Base-by-base conservation (phyloP, 2,888 invertebrate species). In the Crepidodera aurea region DNA sequence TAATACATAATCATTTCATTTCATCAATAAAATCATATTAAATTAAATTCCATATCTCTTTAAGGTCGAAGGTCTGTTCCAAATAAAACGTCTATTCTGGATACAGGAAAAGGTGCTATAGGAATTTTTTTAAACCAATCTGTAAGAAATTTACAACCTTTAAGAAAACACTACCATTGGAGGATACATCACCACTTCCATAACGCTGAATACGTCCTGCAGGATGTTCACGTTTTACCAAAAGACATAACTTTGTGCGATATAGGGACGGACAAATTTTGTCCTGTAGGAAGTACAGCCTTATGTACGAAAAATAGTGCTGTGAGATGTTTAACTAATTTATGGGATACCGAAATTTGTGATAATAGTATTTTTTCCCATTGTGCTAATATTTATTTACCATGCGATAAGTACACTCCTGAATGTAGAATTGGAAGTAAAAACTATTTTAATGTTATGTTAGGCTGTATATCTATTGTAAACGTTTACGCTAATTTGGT, bases 221-320 rank as follows among this genome's bases (percentile, higher is more conserved):
- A 37, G 25, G 48, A 57, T 2, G 18, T 57, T 1, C 12, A 39
- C 8, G 39, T 57, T 15, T 15, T 48, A n/a, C 57, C 57, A 5
- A 48, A 18, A 27, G 57, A 57, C 10, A 39, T 57, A 48, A 57
- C 57, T 7, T 8, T 57, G 6, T 57, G 57, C n/a, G 57, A 50
- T n/a, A 48, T 18, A 2, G 15, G 18, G 12, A 10, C 39, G 1
- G 48, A 29, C 16, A 12, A 27, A n/a, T 57, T 57, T 29, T 57
- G 57, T n/a, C 57, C 57, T 1, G 22, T 37, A 12, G 57, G 50
- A 16, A 48, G 39, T 0, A 39, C 25, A 34, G 48, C 57, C 1
- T 12, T 57, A 10, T 57, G 57, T 13, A 57, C 57, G 8, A 57
- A 57, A 57, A 57, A 57, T 12, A 22, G 18, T 16, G 57, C 57